Percentiles rank a stretch among this genome's conserved stretches.
These are phyloP conservation scores for Sebastes dallii DNA, from an alignment of 2,797 vertebrate species.

Conservation along the genomic window DNA sequence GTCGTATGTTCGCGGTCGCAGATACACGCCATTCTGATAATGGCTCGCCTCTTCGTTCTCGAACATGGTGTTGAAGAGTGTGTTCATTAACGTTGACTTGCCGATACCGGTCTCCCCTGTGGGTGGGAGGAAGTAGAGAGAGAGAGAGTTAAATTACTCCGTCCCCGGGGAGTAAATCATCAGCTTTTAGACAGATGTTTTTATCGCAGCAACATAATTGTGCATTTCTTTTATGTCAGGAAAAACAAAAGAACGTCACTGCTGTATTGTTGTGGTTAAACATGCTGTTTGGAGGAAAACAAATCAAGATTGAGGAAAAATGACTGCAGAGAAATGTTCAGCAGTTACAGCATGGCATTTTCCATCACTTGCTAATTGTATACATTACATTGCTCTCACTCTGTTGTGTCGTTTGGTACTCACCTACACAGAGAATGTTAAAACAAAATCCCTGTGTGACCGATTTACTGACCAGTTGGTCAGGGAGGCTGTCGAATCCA, in stretches of 20 bases:
- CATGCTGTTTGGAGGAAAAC: background rate
- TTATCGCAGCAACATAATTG: slow-evolving; percentile 16
- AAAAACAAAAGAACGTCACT: background rate
- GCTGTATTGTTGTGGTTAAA: background rate
- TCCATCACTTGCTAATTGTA: background rate
- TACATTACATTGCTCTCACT: background rate
- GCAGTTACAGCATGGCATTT: background rate
- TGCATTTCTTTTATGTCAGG: slow-evolving; percentile 1
- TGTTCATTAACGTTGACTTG: slow-evolving; percentile 98
- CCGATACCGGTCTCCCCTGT: slow-evolving; percentile 97
- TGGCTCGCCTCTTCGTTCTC: slow-evolving; percentile 97
- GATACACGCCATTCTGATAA: slow-evolving; percentile 90
- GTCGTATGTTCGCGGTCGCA: slow-evolving; percentile 93
- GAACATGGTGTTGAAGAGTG: slow-evolving; percentile 97
- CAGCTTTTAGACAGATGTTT: slow-evolving; percentile 22
- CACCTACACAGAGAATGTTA: slow-evolving; percentile 99
- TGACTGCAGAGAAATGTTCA: background rate
- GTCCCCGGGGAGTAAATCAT: slow-evolving; percentile 1
- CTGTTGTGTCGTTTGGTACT: slow-evolving; percentile 64
- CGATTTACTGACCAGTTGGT: slow-evolving; percentile 99
- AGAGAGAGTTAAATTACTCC: background rate
- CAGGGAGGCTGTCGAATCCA: slow-evolving; percentile 97
- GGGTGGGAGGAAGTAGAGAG: background rate
- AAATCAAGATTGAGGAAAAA: background rate
- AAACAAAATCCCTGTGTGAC: slow-evolving; percentile 98